Percentiles rank a stretch among this genome's conserved stretches.
phyloP scores from a whole-genome alignment of 2,797 vertebrate species.

The Sebastes taczanowskii region DNA sequence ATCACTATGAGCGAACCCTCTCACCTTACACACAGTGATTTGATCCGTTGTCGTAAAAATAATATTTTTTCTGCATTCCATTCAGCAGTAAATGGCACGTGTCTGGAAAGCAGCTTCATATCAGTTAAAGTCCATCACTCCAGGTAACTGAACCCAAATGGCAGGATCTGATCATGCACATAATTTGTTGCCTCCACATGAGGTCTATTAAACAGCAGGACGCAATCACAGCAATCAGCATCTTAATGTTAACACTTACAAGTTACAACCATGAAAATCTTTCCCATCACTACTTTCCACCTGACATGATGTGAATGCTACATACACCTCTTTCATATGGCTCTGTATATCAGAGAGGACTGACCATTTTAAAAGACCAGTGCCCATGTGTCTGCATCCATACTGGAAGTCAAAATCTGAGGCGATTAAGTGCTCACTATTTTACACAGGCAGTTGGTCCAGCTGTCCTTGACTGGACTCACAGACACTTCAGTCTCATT shows the following conservation, averaged over 20 bases:
- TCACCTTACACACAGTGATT: neutral
- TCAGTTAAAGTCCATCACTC: neutral
- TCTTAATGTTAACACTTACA: neutral
- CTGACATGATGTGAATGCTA: neutral
- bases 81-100: neutral
- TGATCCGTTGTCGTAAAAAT: neutral
- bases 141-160: neutral
- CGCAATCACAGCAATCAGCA: neutral
- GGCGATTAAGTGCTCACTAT: too few species aligned
- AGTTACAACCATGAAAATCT: neutral
- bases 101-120: neutral
- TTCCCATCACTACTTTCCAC: neutral
- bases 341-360: neutral
- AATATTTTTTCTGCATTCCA: neutral
- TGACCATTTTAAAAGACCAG: neutral
- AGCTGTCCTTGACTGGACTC: neutral
- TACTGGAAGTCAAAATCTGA: too few species aligned
- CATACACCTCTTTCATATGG: neutral
- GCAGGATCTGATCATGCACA: neutral
- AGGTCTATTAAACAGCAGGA: neutral
- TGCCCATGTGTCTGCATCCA: neutral
- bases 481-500: neutral
- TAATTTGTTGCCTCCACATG: neutral
- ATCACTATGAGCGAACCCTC: neutral
- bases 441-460: too few species aligned